These are phyloP conservation scores for Oreochromis grahami DNA, from an alignment of 2,797 vertebrate species.

Conservation along the genomic window DNA sequence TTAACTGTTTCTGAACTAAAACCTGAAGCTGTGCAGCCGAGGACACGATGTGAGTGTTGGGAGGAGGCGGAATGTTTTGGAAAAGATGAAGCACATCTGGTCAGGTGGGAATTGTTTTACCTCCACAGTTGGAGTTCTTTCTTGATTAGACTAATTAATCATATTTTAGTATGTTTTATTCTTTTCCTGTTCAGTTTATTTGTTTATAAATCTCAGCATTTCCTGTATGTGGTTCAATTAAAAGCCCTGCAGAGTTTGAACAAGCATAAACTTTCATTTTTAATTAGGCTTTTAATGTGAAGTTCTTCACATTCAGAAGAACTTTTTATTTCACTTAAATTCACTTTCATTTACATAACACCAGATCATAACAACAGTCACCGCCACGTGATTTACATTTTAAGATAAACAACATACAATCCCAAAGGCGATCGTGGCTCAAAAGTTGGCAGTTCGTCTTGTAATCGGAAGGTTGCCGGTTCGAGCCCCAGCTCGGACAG, in stretches of 20 bases:
- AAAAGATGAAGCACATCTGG: background rate
- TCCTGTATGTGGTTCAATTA: background rate
- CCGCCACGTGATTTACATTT: background rate
- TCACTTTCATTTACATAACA: background rate
- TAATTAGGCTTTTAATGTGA: background rate
- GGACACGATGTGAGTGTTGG: background rate
- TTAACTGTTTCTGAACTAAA: background rate
- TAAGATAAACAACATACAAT: too few relatives aligned
- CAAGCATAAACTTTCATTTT: background rate
- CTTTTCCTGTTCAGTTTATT: background rate
- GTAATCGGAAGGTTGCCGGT: too few relatives aligned
- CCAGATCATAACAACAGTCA: background rate
- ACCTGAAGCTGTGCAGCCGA: background rate
- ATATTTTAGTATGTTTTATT: background rate
- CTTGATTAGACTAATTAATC: background rate
- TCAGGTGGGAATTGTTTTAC: background rate
- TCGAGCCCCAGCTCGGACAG: too few relatives aligned
- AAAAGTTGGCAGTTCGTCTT: too few relatives aligned
- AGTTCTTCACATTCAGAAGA: background rate
- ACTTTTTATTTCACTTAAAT: background rate
- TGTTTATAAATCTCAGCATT: background rate
- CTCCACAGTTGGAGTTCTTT: background rate
- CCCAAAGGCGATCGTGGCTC: too few relatives aligned
- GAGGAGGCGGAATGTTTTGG: background rate
- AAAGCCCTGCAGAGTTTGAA: background rate